Percentiles rank a stretch among this genome's conserved stretches.
These are phyloP conservation scores for Zosterops lateralis DNA, from an alignment of 2,113 vertebrate genomes.

Conservation along the genomic window DNA sequence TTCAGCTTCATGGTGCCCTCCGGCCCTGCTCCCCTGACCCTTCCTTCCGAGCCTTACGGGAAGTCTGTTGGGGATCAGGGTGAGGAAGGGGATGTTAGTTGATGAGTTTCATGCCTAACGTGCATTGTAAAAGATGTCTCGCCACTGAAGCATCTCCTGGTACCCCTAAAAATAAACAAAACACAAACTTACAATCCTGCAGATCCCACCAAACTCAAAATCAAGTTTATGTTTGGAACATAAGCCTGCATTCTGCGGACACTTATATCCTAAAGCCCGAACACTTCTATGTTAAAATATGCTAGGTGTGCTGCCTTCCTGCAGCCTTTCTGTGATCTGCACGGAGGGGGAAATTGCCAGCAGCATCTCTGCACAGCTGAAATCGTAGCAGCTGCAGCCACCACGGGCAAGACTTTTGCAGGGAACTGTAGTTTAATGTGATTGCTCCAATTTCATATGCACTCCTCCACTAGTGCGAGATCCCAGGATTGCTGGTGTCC, in stretches of 20 bases:
- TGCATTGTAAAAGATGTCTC: background rate
- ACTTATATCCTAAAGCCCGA: background rate
- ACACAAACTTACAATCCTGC: background rate
- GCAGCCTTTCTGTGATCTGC: background rate
- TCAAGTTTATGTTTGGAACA: background rate
- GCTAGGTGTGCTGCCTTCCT: background rate
- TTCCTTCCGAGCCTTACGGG: constrained; percentile 4
- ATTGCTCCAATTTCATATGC: background rate
- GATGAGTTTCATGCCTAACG: constrained; percentile 44
- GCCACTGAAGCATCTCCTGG: constrained; percentile 27
- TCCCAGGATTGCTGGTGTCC: background rate
- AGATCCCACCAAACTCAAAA: background rate
- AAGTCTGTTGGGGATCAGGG: constrained; percentile 59
- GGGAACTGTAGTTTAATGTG: background rate
- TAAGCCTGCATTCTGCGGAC: background rate
- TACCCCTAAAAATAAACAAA: constrained; percentile 64
- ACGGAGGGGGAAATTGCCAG: background rate
- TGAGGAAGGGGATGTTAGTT: constrained; percentile 44
- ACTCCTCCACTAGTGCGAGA: background rate
- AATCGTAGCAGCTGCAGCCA: background rate
- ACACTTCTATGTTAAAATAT: background rate
- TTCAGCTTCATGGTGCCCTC: constrained; percentile 93
- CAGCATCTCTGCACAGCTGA: background rate
- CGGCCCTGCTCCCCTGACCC: constrained; percentile 23
- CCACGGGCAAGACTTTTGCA: background rate